Percentiles rank a stretch among this genome's conserved stretches.
Evolutionary conservation across 2,888 invertebrate species (phyloP).

Genomic region (Brachyopa scutellaris): DNA sequence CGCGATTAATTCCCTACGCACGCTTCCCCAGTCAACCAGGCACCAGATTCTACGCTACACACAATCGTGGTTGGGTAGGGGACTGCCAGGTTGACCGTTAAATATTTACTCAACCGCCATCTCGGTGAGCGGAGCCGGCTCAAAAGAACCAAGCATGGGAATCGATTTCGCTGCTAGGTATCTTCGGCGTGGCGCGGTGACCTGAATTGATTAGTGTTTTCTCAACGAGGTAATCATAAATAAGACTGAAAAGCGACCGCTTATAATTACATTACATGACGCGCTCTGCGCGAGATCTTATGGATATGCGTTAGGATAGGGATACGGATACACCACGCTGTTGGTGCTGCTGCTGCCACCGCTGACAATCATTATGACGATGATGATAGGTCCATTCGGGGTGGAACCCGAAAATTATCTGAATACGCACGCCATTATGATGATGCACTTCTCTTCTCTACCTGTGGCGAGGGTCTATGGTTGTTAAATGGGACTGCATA

Average conservation of each 20-base stretch:
- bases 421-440: conserved; percentile 1
- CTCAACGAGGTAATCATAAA: conserved; percentile 48
- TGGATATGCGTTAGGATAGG: conserved; percentile 10
- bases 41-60: not conserved
- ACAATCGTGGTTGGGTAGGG: conserved; percentile 22
- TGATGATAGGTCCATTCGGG: conserved; percentile 38
- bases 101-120: conserved; percentile 67
- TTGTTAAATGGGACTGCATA: conserved; percentile 37
- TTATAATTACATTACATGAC: conserved; percentile 57
- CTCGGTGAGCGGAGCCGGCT: conserved; percentile 23
- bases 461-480: conserved; percentile 26
- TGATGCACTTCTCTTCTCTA: conserved; percentile 15
- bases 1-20: conserved; percentile 52
- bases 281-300: conserved; percentile 44
- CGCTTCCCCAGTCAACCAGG: conserved; percentile 31
- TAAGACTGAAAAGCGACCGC: conserved; percentile 29
- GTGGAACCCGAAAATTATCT: conserved; percentile 6
- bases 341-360: conserved; percentile 6
- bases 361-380: conserved; percentile 36
- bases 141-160: conserved; percentile 10
- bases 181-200: conserved; percentile 24
- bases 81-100: conserved; percentile 55
- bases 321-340: not conserved
- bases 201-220: conserved; percentile 60
- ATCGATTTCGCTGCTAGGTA: conserved; percentile 4